phyloP scores from a whole-genome alignment of 1,140 invertebrate species.

The Ostrea edulis region DNA sequence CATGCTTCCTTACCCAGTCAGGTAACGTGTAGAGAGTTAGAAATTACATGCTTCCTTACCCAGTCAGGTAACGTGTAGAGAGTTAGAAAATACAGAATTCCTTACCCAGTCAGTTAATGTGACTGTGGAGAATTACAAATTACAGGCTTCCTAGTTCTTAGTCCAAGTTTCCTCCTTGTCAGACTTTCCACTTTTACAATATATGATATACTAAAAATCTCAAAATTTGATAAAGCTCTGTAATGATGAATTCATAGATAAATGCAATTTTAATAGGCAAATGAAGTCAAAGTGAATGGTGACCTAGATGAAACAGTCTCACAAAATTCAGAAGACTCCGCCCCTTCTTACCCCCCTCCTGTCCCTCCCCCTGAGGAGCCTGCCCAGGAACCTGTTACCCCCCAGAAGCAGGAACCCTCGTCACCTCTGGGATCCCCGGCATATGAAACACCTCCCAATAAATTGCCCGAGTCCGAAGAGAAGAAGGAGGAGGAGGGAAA shows the following conservation, averaged over 20 bases:
- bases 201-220: neutral
- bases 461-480: neutral
- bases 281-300: slow-evolving; percentile 55
- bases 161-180: too few species aligned
- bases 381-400: neutral
- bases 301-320: slow-evolving; percentile 35
- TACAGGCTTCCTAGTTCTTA: too few species aligned
- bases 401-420: neutral
- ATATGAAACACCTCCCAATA: slow-evolving; percentile 2
- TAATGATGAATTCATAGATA: too few species aligned
- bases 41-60: neutral
- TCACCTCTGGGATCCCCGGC: slow-evolving; percentile 22
- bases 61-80: too few species aligned
- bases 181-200: too few species aligned
- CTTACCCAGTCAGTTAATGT: too few species aligned
- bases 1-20: neutral
- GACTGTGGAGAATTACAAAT: too few species aligned
- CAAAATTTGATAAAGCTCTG: neutral
- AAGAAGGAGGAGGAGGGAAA: slow-evolving; percentile 8
- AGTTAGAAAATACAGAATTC: too few species aligned
- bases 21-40: neutral
- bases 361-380: slow-evolving; percentile 43
- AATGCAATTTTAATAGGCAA: neutral
- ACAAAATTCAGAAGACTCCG: slow-evolving; percentile 23
- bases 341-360: slow-evolving; percentile 53